These are phyloP conservation scores for Holacanthus passer DNA, from an alignment of 2,113 vertebrate genomes.

Conservation along the genomic window DNA sequence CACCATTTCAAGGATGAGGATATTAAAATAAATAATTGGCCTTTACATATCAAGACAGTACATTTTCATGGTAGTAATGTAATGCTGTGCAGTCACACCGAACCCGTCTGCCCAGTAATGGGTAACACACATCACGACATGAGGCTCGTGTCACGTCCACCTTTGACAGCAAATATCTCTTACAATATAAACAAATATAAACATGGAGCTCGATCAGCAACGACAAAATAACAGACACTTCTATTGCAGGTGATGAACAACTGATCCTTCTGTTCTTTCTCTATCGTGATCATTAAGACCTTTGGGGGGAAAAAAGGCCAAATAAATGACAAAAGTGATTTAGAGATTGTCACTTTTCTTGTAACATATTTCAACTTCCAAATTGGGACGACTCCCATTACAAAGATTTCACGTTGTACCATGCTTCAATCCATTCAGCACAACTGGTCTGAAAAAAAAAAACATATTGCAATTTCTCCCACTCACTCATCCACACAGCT, in stretches of 20 bases:
- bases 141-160: slow-evolving; percentile 37
- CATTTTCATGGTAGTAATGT: slow-evolving; percentile 60
- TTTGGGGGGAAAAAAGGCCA: background rate
- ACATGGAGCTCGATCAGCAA: slow-evolving; percentile 33
- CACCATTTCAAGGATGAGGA: slow-evolving; percentile 86
- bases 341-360: slow-evolving; percentile 64
- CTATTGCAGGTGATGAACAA: slow-evolving; percentile 21
- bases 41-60: slow-evolving; percentile 76
- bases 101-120: slow-evolving; percentile 31
- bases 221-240: slow-evolving; percentile 17
- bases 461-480: slow-evolving; percentile 28
- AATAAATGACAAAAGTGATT: slow-evolving; percentile 25
- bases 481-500: slow-evolving; percentile 16
- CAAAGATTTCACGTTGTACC: slow-evolving; percentile 25
- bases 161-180: slow-evolving; percentile 51
- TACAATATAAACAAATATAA: slow-evolving; percentile 54
- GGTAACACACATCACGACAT: slow-evolving; percentile 29
- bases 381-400: slow-evolving; percentile 20
- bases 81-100: slow-evolving; percentile 60
- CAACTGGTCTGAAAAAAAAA: slow-evolving; percentile 23
- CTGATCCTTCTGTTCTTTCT: slow-evolving; percentile 31
- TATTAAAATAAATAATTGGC: slow-evolving; percentile 86
- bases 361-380: slow-evolving; percentile 15
- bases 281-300: background rate
- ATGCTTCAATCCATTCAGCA: slow-evolving; percentile 20